Evolutionary conservation across 2,113 vertebrate species (phyloP), one percentile per base, ranked within the genome.

Genomic region (Bombycilla garrulus): DNA sequence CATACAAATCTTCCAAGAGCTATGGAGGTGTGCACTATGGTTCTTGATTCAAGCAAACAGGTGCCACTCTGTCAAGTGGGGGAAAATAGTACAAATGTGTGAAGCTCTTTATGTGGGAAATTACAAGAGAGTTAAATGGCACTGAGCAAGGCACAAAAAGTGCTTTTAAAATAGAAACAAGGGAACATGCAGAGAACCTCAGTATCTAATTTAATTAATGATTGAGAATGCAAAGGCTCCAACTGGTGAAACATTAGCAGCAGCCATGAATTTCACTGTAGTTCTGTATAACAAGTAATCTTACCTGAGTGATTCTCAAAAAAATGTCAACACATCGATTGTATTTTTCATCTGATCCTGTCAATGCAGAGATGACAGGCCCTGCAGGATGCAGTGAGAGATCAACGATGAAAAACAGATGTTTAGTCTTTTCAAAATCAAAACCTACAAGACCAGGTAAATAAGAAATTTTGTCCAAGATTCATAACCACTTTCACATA

Each of bases 271-370:
- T 90, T 79, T 96, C 92, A 96, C 94, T 97, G 96, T 96, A 95
- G 91, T 96, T 97, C 96, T 97, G 93, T 92, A 96, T 87, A 95
- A 95, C 93, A 98, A 97, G 96, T 97, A 93, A 97, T 96, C 96
- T 97, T 96, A 98, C 96, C 95, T 98, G 94, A 95, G 86, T 96
- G 93, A 93, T 98, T 96, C 87, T 97, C 97, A 97, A 98, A 98
- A 98, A 95, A 97, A 97, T 95, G 95, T 97, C 96, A 97, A 96
- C 95, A 97, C 92, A 97, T 91, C 92, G 96, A 97, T 97, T 98
- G 97, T 96, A 97, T 92, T 98, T 98, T 97, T 96, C 94, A 95
- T 97, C 90, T 96, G 95, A 91, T 97, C 94, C 97, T 97, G 97
- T 96, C 97, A 97, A 97, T 89, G 93, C 90, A 93, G 96, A 95